Evolutionary conservation across 2,888 invertebrate genomes (phyloP).

Genomic region (Chaetoderma sp.): DNA sequence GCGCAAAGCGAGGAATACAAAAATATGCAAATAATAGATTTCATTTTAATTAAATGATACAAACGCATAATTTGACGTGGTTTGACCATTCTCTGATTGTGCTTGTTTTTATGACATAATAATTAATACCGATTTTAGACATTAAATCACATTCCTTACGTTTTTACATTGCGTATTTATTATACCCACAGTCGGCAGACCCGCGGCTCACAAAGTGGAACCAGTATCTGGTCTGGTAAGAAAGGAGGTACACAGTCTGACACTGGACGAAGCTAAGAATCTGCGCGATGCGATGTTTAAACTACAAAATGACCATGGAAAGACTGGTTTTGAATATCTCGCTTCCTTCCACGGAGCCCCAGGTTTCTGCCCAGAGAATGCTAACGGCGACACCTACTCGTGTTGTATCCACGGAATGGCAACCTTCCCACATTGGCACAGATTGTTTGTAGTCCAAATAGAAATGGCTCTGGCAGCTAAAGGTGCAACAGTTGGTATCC

Average conservation of each 20-base stretch:
- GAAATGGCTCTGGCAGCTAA: constrained; percentile 6
- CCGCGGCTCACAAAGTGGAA: not conserved
- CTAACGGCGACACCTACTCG: constrained; percentile 14
- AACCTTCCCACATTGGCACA: constrained; percentile 41
- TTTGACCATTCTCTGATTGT: too few relatives aligned
- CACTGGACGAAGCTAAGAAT: constrained; percentile 28
- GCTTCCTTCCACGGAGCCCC: constrained; percentile 35
- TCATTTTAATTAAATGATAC: too few relatives aligned
- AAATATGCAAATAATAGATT: too few relatives aligned
- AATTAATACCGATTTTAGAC: too few relatives aligned
- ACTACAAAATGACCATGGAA: constrained; percentile 25
- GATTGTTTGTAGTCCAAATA: constrained; percentile 28
- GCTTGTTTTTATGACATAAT: too few relatives aligned
- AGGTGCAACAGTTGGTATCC: constrained; percentile 10
- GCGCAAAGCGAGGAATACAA: too few relatives aligned
- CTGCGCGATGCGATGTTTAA: constrained; percentile 29
- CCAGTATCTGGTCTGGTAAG: constrained; percentile 24
- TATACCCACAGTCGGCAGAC: not conserved
- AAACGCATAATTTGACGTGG: too few relatives aligned
- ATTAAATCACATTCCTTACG: too few relatives aligned
- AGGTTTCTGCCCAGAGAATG: constrained; percentile 15
- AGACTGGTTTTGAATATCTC: constrained; percentile 26
- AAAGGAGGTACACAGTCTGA: constrained; percentile 34
- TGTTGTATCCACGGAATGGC: constrained; percentile 41
- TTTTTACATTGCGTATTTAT: too few relatives aligned